A percentile compares a stretch with the other conserved stretches of the same genome.
phyloP scores from a whole-genome alignment of 2,797 vertebrate genomes.

The Spinibarbus caldwelli region DNA sequence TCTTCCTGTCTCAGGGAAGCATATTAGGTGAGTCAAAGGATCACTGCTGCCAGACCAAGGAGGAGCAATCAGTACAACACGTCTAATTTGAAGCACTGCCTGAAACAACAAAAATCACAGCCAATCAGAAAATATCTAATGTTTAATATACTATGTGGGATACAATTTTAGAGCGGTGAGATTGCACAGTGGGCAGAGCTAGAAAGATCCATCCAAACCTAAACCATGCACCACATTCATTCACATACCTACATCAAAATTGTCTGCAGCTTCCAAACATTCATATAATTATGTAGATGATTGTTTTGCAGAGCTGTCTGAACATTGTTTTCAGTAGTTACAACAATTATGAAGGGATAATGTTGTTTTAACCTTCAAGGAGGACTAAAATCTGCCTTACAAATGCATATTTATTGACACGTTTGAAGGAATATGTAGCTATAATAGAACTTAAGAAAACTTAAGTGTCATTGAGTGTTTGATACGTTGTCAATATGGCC shows the following conservation, averaged over 20 bases:
- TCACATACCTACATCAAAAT: background rate
- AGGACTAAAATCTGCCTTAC: background rate
- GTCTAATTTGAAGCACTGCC: background rate
- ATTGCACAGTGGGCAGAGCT: background rate
- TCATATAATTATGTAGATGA: background rate
- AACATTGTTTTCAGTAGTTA: background rate
- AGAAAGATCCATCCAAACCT: background rate
- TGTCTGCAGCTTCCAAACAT: background rate
- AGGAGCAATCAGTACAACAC: background rate
- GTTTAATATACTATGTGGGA: background rate
- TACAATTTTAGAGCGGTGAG: background rate
- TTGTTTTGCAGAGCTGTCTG: conserved; percentile 12
- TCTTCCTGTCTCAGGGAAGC: conserved; percentile 40
- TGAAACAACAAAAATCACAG: conserved; percentile 6
- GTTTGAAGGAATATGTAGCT: conserved; percentile 14
- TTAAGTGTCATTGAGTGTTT: conserved; percentile 22
- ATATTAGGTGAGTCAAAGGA: conserved; percentile 11
- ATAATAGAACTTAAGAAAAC: background rate
- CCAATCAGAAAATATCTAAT: background rate
- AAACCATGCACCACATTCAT: background rate
- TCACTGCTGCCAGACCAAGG: background rate
- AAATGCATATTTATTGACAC: conserved; percentile 21
- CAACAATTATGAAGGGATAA: background rate
- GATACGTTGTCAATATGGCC: conserved; percentile 40
- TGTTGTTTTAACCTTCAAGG: conserved; percentile 8